phyloP scores from a whole-genome alignment of 2,888 invertebrate species.

The Lithophane socia region DNA sequence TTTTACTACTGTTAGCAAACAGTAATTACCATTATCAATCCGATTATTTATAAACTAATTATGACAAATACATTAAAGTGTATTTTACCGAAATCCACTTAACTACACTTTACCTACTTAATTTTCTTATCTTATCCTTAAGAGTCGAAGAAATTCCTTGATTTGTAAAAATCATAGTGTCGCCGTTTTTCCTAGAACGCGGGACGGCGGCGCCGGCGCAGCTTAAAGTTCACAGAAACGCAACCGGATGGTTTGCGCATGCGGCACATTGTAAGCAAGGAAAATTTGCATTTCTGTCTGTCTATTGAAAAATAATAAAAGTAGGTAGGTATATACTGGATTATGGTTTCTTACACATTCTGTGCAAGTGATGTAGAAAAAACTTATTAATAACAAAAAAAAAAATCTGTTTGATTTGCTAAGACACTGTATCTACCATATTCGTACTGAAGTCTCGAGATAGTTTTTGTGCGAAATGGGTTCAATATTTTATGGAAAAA shows the following conservation, averaged over 20 bases:
- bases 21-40: constrained; percentile 39
- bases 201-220: constrained; percentile 27
- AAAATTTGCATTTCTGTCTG: constrained; percentile 53
- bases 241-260: constrained; percentile 62
- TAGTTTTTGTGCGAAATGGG: neutral
- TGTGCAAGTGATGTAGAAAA: neutral
- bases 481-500: neutral
- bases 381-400: neutral
- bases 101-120: neutral
- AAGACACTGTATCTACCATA: neutral
- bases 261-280: constrained; percentile 54
- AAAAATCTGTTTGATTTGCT: neutral
- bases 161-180: constrained; percentile 34
- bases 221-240: constrained; percentile 50
- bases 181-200: constrained; percentile 56
- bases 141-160: constrained; percentile 25
- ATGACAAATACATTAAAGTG: constrained; percentile 19
- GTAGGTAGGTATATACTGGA: neutral
- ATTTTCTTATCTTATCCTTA: constrained; percentile 41
- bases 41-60: constrained; percentile 34
- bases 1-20: constrained; percentile 34
- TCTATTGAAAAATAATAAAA: constrained; percentile 23
- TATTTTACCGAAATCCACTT: constrained; percentile 22
- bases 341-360: neutral
- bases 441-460: neutral